Evolutionary conservation across 2,797 vertebrate species (phyloP).

Genomic region (Xiphophorus birchmanni): DNA sequence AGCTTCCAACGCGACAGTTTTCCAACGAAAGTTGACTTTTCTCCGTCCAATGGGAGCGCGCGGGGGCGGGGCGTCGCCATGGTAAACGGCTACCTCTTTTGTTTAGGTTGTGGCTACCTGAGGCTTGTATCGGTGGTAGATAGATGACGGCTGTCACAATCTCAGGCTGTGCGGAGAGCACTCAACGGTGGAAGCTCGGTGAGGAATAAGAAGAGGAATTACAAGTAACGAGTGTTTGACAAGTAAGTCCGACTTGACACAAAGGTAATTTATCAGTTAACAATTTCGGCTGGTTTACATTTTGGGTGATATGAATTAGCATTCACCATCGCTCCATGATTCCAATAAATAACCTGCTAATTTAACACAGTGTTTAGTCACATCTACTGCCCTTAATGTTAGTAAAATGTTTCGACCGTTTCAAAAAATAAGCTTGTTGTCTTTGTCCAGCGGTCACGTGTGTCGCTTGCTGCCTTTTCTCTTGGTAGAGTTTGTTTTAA

Average conservation of each 20-base stretch:
- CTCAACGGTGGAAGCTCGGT: neutral
- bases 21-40: conserved; percentile 1
- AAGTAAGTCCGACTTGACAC: conserved; percentile 6
- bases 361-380: neutral
- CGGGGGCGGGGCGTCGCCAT: conserved; percentile 64
- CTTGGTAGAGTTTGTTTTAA: conserved; percentile 14
- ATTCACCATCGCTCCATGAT: neutral
- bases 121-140: conserved; percentile 33
- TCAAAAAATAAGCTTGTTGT: conserved; percentile 4
- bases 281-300: neutral
- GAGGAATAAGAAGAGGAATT: conserved; percentile 9
- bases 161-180: conserved; percentile 17
- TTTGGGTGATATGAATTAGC: conserved; percentile 26
- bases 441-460: conserved; percentile 30
- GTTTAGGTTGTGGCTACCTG: conserved; percentile 43
- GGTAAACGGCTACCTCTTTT: conserved; percentile 40
- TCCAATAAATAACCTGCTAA: conserved; percentile 13
- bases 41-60: conserved; percentile 51
- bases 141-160: conserved; percentile 60
- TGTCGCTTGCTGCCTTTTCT: conserved; percentile 14
- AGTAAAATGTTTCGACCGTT: neutral
- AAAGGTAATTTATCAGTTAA: neutral
- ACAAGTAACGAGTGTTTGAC: conserved; percentile 16
- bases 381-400: neutral
- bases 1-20: conserved; percentile 59